These are phyloP conservation scores for Leptonema lineaticorne DNA, from an alignment of 1,140 invertebrate genomes.

Conservation along the genomic window DNA sequence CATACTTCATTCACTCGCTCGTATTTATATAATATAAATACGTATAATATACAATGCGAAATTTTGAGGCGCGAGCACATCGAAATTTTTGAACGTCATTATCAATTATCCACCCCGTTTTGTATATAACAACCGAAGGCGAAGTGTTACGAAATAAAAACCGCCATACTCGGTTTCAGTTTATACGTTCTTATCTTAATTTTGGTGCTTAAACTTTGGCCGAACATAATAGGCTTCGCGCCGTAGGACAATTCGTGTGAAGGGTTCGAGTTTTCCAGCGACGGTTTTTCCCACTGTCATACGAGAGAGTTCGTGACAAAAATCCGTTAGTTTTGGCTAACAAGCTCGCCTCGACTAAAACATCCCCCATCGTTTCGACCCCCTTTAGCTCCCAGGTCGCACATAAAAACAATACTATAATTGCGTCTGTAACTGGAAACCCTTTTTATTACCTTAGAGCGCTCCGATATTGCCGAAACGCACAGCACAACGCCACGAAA, in stretches of 20 bases:
- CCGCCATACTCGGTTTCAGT: neutral
- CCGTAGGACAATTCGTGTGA: neutral
- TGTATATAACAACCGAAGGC: neutral
- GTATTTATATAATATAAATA: too few species aligned
- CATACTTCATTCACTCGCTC: too few species aligned
- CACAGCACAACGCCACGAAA: too few species aligned
- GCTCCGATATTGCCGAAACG: slow-evolving; percentile 8
- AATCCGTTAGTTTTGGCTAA: slow-evolving; percentile 24
- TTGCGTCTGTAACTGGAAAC: slow-evolving; percentile 20
- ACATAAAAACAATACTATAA: slow-evolving; percentile 24
- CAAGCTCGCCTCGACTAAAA: too few species aligned
- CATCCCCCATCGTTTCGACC: too few species aligned
- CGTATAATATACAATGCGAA: too few species aligned
- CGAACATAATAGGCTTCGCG: neutral
- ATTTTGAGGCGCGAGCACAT: too few species aligned
- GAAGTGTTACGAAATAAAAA: too few species aligned
- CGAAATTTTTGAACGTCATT: slow-evolving; percentile 10
- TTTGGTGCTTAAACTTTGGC: slow-evolving; percentile 8
- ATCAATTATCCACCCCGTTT: slow-evolving; percentile 11
- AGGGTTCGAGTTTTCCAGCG: too few species aligned
- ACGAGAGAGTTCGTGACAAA: slow-evolving; percentile 26
- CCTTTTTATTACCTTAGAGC: slow-evolving; percentile 18
- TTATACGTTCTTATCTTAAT: slow-evolving; percentile 9
- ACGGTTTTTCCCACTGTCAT: too few species aligned
- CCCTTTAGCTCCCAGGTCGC: slow-evolving; percentile 2